Base-by-base conservation (phyloP, 2,797 vertebrate genomes). In the Artibeus jamaicensis region DNA sequence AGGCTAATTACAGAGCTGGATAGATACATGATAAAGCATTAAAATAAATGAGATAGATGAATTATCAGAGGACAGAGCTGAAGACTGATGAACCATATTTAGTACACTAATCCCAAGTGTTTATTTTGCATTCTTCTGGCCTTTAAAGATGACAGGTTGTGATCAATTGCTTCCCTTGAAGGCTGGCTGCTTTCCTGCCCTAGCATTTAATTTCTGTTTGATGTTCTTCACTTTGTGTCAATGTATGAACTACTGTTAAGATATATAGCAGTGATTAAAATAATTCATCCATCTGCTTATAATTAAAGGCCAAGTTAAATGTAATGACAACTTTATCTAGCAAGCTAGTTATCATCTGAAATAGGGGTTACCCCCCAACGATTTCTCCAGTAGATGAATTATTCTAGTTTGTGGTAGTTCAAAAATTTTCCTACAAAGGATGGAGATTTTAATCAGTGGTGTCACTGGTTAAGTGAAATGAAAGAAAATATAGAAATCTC, bases 81-180 rank as follows among this genome's bases (percentile, higher is more conserved):
- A 90, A 94, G 96, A 96, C 97, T 98, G 98, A 98, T 97, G 98
- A 98, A 97, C 98, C 98, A 96, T 98, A 98, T 98, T 98, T 98
- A 98, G 98, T 97, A 97, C 93, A 97, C 97, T 98, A 98, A 98
- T 98, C 98, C 98, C 81, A 94, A 98, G 98, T 98, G 98, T 98
- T 99, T 98, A 97, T 98, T 98, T 98, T 98, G 98, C 98, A 98
- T 98, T 98, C 98, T 98, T 98, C 90, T 95, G 97, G 97, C 95
- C 98, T 99, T 98, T 99, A 98, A 99, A 99, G 98, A 99, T 98
- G 98, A 98, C 98, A 98, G 98, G 97, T 98, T 98, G 97, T 98
- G 98, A 99, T 99, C 98, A 98, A 98, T 98, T 98, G 98, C 98
- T 99, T 99, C 98, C 98, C 98, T 98, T 98, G 98, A 98, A 98